Base-by-base conservation (phyloP, 92 coral and sea anemone species). In the Ricordea florida region DNA sequence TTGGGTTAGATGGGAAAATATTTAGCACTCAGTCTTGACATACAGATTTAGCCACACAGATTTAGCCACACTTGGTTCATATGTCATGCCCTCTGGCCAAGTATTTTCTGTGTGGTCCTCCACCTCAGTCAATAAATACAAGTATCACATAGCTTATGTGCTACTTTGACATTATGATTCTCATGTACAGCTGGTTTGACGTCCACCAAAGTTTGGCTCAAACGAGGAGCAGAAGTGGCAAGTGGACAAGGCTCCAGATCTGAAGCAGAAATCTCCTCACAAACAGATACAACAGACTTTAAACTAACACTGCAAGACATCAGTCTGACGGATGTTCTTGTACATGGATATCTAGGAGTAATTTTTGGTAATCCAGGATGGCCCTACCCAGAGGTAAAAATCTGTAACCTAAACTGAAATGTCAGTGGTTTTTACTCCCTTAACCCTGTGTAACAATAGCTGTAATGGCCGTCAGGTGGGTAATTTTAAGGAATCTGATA, bases 341-440 rank as follows among this genome's bases (percentile, higher is more conserved):
- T 86, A 18, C 81, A 86, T 35, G 79, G 96, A 22, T 94, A 91
- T 81, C 84, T 92, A 57, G 98, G 98, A 23, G 89, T 94, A 24
- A 67, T 94, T 9, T 85, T 94, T 66, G 98, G 91, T 29, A 96
- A 92, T 45, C 90, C 88, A 20, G 93, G 87, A 32, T 94, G 93
- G 87, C 98, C 98, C 0, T 94, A 88, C 50, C 98, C 98, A 10
- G 98, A 94, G 98, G 98, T 94, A 69, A 28, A 38, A 2, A 46
- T 16, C 5, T 59, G 34, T 15, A n/a, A n/a, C n/a, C n/a, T n/a
- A n/a, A n/a, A n/a, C n/a, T n/a, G n/a, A n/a, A n/a, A n/a, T n/a
- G n/a, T n/a, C n/a, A n/a, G n/a, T n/a, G n/a, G n/a, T n/a, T n/a
- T n/a, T n/a, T n/a, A n/a, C n/a, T n/a, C n/a, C n/a, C n/a, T n/a